These are phyloP conservation scores for Acanthurus leucopareius DNA, from an alignment of 2,797 vertebrate species.

Conservation along the genomic window DNA sequence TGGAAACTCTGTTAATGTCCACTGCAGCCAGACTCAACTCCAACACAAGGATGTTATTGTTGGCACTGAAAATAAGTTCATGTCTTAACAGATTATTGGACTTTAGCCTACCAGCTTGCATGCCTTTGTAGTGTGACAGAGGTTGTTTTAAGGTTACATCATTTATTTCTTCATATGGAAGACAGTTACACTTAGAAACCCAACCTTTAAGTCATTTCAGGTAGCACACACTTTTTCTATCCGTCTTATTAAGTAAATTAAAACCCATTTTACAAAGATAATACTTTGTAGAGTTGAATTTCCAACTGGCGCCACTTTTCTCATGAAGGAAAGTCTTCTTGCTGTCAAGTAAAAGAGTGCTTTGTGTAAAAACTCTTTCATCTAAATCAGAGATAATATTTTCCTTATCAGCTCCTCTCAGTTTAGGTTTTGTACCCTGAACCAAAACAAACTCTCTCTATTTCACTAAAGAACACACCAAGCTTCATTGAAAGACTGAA, in stretches of 20 bases:
- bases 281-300: slow-evolving; percentile 61
- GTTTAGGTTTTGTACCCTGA: slow-evolving; percentile 50
- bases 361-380: slow-evolving; percentile 63
- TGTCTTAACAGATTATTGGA: slow-evolving; percentile 72
- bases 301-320: slow-evolving; percentile 43
- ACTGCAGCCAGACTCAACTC: slow-evolving; percentile 37
- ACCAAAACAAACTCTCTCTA: slow-evolving; percentile 49
- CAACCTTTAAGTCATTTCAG: slow-evolving; percentile 50
- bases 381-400: slow-evolving; percentile 71
- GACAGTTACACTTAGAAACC: slow-evolving; percentile 65
- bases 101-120: slow-evolving; percentile 54
- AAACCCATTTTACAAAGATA: slow-evolving; percentile 68
- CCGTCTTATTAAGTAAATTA: slow-evolving; percentile 70
- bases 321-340: slow-evolving; percentile 66
- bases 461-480: slow-evolving; percentile 52
- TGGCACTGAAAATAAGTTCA: slow-evolving; percentile 65
- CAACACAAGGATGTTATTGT: slow-evolving; percentile 76
- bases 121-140: slow-evolving; percentile 47
- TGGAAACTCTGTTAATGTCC: slow-evolving; percentile 55
- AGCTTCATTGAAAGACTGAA: slow-evolving; percentile 50
- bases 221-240: slow-evolving; percentile 52
- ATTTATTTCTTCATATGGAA: slow-evolving; percentile 66
- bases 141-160: slow-evolving; percentile 54
- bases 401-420: slow-evolving; percentile 63
- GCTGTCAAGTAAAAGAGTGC: slow-evolving; percentile 63